A percentile compares a stretch with the other conserved stretches of the same genome.
Evolutionary conservation across 92 coral and sea anemone genomes (phyloP).

Genomic region (Actinostola sp.): DNA sequence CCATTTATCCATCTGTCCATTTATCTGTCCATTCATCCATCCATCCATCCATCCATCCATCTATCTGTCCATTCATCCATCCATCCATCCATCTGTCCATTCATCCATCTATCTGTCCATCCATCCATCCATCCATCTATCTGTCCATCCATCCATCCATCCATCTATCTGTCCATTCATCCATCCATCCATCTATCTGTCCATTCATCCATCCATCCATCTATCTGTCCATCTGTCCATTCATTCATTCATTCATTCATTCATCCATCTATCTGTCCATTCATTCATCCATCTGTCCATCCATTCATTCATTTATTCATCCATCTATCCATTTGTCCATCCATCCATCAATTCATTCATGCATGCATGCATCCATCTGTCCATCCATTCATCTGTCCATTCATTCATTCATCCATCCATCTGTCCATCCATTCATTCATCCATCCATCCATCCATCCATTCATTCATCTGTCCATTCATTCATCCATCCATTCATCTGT

Average conservation of each 20-base stretch:
- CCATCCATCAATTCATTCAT: too few relatives aligned
- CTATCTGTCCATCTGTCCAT: too few relatives aligned
- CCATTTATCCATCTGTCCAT: conserved; percentile 1
- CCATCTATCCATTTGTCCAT: neutral
- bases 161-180: neutral
- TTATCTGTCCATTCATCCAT: neutral
- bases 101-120: neutral
- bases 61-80: neutral
- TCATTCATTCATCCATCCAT: neutral
- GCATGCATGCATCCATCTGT: too few relatives aligned
- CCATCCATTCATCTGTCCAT: neutral
- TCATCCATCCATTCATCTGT: neutral
- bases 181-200: neutral
- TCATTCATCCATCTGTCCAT: neutral
- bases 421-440: neutral
- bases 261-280: neutral
- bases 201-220: conserved; percentile 1
- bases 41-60: neutral
- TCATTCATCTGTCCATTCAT: neutral
- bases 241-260: neutral
- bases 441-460: neutral
- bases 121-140: neutral
- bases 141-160: neutral
- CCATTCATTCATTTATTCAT: neutral
- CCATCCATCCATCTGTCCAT: neutral